phyloP scores from a whole-genome alignment of 2,888 invertebrate genomes.

The Epinotia ramella region DNA sequence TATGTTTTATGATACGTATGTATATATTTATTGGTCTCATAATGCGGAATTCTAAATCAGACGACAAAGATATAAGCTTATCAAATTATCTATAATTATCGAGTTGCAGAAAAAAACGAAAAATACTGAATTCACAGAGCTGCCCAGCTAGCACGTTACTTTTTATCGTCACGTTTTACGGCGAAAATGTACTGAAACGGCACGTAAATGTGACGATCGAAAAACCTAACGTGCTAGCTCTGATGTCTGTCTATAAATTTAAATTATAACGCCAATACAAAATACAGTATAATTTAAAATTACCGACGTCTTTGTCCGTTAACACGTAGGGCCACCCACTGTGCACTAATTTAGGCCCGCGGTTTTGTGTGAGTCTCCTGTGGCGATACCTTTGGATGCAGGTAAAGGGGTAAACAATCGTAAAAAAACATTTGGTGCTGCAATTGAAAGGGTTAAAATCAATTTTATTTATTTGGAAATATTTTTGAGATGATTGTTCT shows the following conservation, averaged over 20 bases:
- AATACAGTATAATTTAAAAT: conserved; percentile 50
- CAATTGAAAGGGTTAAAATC: conserved; percentile 14
- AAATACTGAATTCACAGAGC: too few relatives aligned
- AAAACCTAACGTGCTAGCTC: too few relatives aligned
- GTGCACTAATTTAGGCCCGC: conserved; percentile 71
- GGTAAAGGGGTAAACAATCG: conserved; percentile 61
- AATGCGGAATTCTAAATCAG: too few relatives aligned
- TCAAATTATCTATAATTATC: too few relatives aligned
- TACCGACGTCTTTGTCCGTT: conserved; percentile 49
- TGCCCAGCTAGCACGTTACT: too few relatives aligned
- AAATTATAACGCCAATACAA: background rate
- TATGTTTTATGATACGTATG: too few relatives aligned
- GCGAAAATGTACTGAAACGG: too few relatives aligned
- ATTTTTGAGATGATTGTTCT: background rate
- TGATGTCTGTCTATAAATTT: background rate
- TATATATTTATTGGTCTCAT: too few relatives aligned
- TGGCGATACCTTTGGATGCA: conserved; percentile 55
- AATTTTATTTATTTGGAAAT: conserved; percentile 15
- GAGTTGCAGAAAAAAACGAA: too few relatives aligned
- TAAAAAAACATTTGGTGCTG: background rate
- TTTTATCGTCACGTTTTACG: too few relatives aligned
- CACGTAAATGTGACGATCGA: too few relatives aligned
- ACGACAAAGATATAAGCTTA: too few relatives aligned
- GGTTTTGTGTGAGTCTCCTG: conserved; percentile 67
- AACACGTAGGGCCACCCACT: conserved; percentile 60